These are phyloP conservation scores for Drosophila parvula DNA, from an alignment of 1,140 invertebrate genomes.

Conservation along the genomic window DNA sequence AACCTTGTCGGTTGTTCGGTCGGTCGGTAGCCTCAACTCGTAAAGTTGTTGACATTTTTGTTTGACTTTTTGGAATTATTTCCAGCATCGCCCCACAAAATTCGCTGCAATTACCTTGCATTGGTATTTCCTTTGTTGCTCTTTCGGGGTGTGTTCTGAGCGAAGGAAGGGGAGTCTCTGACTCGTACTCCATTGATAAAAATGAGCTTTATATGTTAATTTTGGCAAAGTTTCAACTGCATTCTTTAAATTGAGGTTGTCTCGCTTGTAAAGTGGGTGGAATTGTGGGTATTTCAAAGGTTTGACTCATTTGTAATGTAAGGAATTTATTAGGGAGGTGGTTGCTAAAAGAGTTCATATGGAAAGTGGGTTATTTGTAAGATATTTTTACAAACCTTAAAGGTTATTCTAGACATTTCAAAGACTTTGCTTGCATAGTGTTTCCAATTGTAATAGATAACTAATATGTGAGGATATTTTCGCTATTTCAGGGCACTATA, in stretches of 20 bases:
- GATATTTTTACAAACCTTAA: neutral
- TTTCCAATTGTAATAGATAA: neutral
- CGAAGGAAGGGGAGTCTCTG: constrained; percentile 29
- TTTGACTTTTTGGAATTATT: constrained; percentile 73
- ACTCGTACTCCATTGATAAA: constrained; percentile 60
- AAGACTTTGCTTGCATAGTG: neutral
- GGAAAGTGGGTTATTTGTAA: neutral
- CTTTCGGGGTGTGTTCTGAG: constrained; percentile 49
- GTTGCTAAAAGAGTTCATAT: neutral
- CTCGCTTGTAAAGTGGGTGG: constrained; percentile 31
- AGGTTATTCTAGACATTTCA: neutral
- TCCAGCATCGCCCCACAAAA: constrained; percentile 48
- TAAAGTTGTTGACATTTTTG: constrained; percentile 73
- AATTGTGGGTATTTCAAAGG: constrained; percentile 2
- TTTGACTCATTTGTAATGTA: constrained; percentile 17
- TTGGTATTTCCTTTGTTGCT: constrained; percentile 48
- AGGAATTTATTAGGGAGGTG: neutral
- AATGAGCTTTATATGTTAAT: constrained; percentile 73
- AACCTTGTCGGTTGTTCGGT: constrained; percentile 9
- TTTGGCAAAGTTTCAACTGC: constrained; percentile 46
- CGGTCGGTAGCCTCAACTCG: constrained; percentile 2
- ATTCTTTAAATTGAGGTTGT: constrained; percentile 52
- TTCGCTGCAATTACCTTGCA: constrained; percentile 49
- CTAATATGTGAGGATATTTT: too few species aligned
- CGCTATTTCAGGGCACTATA: too few species aligned